Conservation (phyloP, 2,888 invertebrate genomes). For the Sphaerophoria rueppellii region DNA sequence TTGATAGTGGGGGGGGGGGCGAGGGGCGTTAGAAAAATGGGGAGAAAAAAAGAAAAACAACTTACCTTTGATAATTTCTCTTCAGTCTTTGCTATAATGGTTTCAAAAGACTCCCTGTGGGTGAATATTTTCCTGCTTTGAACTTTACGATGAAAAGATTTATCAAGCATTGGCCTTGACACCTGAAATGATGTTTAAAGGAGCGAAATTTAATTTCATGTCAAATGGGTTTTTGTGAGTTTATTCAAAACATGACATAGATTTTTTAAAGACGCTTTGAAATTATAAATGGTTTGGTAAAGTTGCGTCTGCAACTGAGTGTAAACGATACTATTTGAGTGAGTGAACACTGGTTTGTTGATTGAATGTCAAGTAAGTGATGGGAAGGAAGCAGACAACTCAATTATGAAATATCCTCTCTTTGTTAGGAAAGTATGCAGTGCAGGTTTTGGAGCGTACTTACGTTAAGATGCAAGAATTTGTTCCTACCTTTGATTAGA, state of each 20-base stretch:
- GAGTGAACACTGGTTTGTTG: neutral
- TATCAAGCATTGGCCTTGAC: constrained; percentile 91
- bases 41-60: constrained; percentile 33
- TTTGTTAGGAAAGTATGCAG: too few relatives aligned
- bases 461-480: too few relatives aligned
- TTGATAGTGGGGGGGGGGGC: too few relatives aligned
- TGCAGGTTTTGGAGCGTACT: too few relatives aligned
- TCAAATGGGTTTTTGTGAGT: neutral
- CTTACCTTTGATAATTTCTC: constrained; percentile 88
- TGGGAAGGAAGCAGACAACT: neutral
- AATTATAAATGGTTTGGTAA: neutral
- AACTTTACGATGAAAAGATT: constrained; percentile 94
- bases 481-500: too few relatives aligned
- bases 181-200: constrained; percentile 83
- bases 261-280: neutral
- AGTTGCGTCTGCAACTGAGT: neutral
- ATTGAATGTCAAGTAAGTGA: neutral
- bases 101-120: constrained; percentile 94
- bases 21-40: neutral
- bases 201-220: constrained; percentile 25
- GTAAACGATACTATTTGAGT: neutral
- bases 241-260: neutral
- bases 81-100: constrained; percentile 92
- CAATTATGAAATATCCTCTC: neutral
- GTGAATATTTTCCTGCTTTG: constrained; percentile 95